These are phyloP conservation scores for Spodoptera picta DNA, from an alignment of 2,888 invertebrate species.

Conservation along the genomic window DNA sequence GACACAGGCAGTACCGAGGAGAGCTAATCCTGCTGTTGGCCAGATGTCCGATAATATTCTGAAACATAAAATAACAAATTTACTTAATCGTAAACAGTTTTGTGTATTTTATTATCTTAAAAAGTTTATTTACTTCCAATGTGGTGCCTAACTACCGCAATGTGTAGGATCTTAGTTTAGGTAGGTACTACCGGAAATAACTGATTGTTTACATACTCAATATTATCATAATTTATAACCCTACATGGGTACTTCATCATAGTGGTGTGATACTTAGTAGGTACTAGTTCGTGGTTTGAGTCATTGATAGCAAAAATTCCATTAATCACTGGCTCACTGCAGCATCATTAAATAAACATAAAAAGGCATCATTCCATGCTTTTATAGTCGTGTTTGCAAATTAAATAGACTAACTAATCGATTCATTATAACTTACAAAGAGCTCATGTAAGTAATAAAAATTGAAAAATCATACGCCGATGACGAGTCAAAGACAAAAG, in stretches of 20 bases:
- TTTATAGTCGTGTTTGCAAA: no score
- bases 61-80: conserved; percentile 28
- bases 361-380: background rate
- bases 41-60: conserved; percentile 93
- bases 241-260: background rate
- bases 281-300: background rate
- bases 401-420: background rate
- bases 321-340: background rate
- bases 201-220: background rate
- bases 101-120: background rate
- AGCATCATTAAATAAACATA: no score
- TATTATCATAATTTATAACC: background rate
- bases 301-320: conserved; percentile 5
- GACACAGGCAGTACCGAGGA: conserved; percentile 93
- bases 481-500: no score
- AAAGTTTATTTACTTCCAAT: no score
- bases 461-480: no score
- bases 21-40: conserved; percentile 91
- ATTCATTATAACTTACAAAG: no score
- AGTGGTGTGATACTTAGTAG: background rate
- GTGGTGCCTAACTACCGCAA: no score
- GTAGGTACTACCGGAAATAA: conserved; percentile 13
- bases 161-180: no score
- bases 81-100: no score
- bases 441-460: no score